Evolutionary conservation across 2,113 vertebrate species (phyloP).

Genomic region (Xiphophorus couchianus): DNA sequence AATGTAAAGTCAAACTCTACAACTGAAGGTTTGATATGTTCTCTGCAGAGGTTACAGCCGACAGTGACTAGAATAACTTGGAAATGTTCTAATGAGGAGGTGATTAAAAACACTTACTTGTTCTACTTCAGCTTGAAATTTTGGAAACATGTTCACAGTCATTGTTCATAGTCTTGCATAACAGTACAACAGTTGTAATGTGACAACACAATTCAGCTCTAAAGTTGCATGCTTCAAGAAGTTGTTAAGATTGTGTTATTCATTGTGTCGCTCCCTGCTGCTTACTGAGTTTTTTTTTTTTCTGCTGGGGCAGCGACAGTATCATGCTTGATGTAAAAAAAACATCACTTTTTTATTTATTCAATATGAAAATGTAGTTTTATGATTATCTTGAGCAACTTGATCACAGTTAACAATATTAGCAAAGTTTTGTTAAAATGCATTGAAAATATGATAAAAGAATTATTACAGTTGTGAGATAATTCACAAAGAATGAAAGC

Average conservation of each 20-base stretch:
- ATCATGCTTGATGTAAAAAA: not conserved
- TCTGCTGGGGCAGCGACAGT: not conserved
- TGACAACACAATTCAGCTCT: slow-evolving; percentile 32
- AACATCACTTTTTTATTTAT: too few species aligned
- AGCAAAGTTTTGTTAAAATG: too few species aligned
- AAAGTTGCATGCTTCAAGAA: slow-evolving; percentile 16
- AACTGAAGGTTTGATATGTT: not conserved
- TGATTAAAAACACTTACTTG: not conserved
- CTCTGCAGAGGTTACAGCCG: not conserved
- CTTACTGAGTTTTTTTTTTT: not conserved
- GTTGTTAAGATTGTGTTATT: slow-evolving; percentile 1
- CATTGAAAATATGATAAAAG: too few species aligned
- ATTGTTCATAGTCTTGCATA: slow-evolving; percentile 20
- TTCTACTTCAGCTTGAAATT: slow-evolving; percentile 1
- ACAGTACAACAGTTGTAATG: slow-evolving; percentile 25
- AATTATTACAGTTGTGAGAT: too few species aligned
- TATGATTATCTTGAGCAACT: too few species aligned
- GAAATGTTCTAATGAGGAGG: not conserved
- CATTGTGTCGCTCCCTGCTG: not conserved
- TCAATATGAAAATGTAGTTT: too few species aligned
- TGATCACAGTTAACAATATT: too few species aligned
- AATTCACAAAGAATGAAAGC: too few species aligned
- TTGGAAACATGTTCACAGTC: not conserved
- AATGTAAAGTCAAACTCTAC: not conserved
- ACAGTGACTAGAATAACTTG: not conserved